Evolutionary conservation across 2,113 vertebrate species (phyloP), one percentile per base, ranked within the genome.

Genomic region (Amphiprion ocellaris): DNA sequence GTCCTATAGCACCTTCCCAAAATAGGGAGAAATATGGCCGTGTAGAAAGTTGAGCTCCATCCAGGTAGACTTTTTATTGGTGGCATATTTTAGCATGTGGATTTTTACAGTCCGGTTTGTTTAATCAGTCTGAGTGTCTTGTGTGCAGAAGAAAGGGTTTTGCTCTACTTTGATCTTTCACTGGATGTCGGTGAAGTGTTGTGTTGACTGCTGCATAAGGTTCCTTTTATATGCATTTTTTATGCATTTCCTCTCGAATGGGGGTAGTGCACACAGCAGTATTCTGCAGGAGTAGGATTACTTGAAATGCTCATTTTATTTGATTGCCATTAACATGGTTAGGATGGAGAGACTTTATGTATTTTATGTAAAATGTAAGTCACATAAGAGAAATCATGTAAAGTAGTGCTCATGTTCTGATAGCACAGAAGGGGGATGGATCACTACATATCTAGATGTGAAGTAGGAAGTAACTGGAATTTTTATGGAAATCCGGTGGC

Each of bases 221-320:
- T 37, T 56, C 28, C 44, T 56, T 62, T 77, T 5, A 17, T 77
- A 33, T 68, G 23, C 69, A 65, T 63, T 62, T 79, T 72, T 71
- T 49, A 65, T 71, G 65, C 49, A 55, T 63, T 76, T 85, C 67
- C 68, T 61, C 39, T 64, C 24, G 4, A 53, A 49, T 37, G 37
- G 49, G 19, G 39, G 41, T n/a, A 15, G 50, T 71, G 69, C 59
- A 33, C 53, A 52, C 44, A 53, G 77, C 64, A 59, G 47, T 77
- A 37, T 58, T 73, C 54, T 64, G 19, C 26, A 26, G 10, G 28
- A 62, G 61, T 50, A 39, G 65, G 63, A 73, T 76, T 74, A 66
- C 41, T 53, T 53, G 4, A 47, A 50, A 37, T 16, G 50, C 30
- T 46, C 8, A 1, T 63, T 68, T 21, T 1, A 5, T 74, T 65